These are phyloP conservation scores for Polydrusus cervinus DNA, from an alignment of 2,888 invertebrate genomes.

Conservation along the genomic window DNA sequence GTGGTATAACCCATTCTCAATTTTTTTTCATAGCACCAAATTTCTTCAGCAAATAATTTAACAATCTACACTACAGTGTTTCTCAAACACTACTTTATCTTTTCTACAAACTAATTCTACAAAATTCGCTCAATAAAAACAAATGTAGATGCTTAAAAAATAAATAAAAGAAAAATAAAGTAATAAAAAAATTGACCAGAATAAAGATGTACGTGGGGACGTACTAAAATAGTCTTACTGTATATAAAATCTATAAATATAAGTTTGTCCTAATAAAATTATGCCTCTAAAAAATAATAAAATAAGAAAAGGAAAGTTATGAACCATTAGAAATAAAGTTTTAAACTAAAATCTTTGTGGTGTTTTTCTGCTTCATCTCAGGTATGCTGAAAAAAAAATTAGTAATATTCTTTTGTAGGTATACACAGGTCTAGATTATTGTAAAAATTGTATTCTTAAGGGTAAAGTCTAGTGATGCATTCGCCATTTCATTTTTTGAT, in stretches of 20 bases:
- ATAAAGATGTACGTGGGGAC: conserved; percentile 33
- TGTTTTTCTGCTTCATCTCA: no score
- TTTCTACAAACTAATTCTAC: neutral
- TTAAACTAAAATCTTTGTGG: no score
- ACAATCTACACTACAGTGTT: conserved; percentile 7
- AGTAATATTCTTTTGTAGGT: no score
- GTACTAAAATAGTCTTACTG: conserved; percentile 30
- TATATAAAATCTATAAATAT: conserved; percentile 15
- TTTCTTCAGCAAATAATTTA: conserved; percentile 33
- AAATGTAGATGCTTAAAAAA: conserved; percentile 14
- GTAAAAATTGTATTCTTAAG: no score
- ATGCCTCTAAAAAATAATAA: conserved; percentile 22
- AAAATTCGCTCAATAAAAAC: neutral
- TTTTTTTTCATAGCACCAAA: conserved; percentile 35
- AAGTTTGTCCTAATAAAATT: conserved; percentile 10
- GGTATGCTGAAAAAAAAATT: no score
- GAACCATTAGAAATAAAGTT: conserved; percentile 9
- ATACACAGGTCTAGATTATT: no score
- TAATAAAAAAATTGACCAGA: conserved; percentile 34
- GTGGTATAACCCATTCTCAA: neutral
- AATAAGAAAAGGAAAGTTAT: conserved; percentile 9
- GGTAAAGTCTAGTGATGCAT: no score
- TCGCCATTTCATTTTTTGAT: no score
- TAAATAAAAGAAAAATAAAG: conserved; percentile 27
- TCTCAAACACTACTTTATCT: neutral